A percentile compares a stretch with the other conserved stretches of the same genome.
Evolutionary conservation across 2,113 vertebrate genomes (phyloP).

Genomic region (Nicator chloris): DNA sequence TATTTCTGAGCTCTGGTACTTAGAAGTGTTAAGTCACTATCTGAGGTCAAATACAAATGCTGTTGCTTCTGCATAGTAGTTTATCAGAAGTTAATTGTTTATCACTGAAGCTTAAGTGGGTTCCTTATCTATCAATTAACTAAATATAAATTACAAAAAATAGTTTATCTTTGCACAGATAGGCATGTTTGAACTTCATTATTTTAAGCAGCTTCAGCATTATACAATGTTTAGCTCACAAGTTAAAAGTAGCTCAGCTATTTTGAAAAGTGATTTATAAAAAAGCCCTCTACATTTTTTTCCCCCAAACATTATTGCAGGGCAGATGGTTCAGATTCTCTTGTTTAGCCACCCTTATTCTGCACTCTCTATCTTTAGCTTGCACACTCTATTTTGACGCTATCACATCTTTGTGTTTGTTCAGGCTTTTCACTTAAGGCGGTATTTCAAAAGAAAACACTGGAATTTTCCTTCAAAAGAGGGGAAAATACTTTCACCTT

Average conservation of each 20-base stretch:
- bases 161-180: conserved; percentile 35
- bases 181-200: conserved; percentile 42
- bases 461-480: conserved; percentile 65
- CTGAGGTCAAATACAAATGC: conserved; percentile 14
- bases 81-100: conserved; percentile 50
- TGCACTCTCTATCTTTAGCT: conserved; percentile 47
- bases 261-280: conserved; percentile 53
- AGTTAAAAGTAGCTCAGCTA: conserved; percentile 51
- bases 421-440: conserved; percentile 66
- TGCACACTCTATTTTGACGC: conserved; percentile 30
- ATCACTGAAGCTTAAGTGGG: not conserved
- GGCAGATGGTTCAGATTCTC: conserved; percentile 52
- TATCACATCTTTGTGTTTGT: conserved; percentile 60
- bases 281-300: conserved; percentile 23
- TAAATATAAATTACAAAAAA: conserved; percentile 58
- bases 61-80: not conserved
- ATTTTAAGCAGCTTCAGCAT: conserved; percentile 47
- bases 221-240: conserved; percentile 51
- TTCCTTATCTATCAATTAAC: conserved; percentile 61
- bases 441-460: conserved; percentile 63
- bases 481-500: conserved; percentile 61
- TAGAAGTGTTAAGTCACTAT: not conserved
- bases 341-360: conserved; percentile 46
- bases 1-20: not conserved
- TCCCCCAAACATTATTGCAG: conserved; percentile 31